phyloP scores from a whole-genome alignment of 1,140 invertebrate species.

The Fopius arisanus region DNA sequence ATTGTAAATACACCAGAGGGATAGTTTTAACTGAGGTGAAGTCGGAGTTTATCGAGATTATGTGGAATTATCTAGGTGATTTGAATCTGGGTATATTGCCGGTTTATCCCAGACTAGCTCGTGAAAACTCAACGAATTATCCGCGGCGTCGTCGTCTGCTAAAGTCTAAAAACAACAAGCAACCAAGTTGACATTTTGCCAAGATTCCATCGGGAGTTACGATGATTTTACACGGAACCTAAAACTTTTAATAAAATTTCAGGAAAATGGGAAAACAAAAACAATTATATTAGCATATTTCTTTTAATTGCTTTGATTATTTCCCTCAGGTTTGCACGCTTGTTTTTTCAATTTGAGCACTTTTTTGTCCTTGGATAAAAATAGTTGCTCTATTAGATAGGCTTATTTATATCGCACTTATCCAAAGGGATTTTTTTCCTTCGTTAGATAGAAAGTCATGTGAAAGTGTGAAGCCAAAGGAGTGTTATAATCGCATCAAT shows the following conservation, averaged over 20 bases:
- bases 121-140: neutral
- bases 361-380: neutral
- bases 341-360: neutral
- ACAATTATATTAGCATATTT: neutral
- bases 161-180: slow-evolving; percentile 49
- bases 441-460: slow-evolving; percentile 4
- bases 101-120: neutral
- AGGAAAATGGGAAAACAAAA: no score
- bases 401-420: neutral
- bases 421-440: neutral
- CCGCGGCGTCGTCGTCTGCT: slow-evolving; percentile 7
- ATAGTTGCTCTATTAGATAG: neutral
- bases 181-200: slow-evolving; percentile 52
- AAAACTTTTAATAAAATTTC: neutral
- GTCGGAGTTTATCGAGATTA: neutral
- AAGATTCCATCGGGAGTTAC: slow-evolving; percentile 46
- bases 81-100: neutral
- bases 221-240: neutral
- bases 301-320: neutral
- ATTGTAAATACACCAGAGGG: no score
- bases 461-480: slow-evolving; percentile 39
- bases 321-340: no score
- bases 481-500: slow-evolving; percentile 55
- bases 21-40: no score
- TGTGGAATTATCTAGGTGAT: neutral